A percentile compares a stretch with the other conserved stretches of the same genome.
phyloP scores from a whole-genome alignment of 2,888 invertebrate species.

The Anarsia innoxiella region DNA sequence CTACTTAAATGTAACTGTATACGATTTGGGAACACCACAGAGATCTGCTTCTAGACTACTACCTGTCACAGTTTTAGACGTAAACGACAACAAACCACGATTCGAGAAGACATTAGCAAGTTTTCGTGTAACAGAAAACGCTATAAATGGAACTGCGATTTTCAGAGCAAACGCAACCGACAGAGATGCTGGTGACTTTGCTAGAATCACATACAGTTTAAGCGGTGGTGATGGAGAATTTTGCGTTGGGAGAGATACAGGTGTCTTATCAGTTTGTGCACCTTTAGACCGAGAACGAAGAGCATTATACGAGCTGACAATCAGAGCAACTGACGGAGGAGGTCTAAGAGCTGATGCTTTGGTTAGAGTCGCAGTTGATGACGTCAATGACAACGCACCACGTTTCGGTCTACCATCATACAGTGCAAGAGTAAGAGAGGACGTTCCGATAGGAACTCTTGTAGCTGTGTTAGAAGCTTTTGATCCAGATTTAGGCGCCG shows the following conservation, averaged over 20 bases:
- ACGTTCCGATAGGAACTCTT: conserved; percentile 90
- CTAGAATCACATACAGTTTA: conserved; percentile 82
- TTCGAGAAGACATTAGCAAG: conserved; percentile 88
- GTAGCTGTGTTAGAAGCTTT: conserved; percentile 87
- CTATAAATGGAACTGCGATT: conserved; percentile 88
- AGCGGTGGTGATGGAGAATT: conserved; percentile 87
- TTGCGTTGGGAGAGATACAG: conserved; percentile 83
- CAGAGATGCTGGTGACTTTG: conserved; percentile 88
- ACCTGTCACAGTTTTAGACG: conserved; percentile 87
- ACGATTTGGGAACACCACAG: conserved; percentile 88
- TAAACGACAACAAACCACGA: conserved; percentile 93
- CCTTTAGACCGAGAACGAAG: conserved; percentile 90
- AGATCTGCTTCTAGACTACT: conserved; percentile 85
- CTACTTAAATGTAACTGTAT: conserved; percentile 89
- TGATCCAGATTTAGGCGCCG: conserved; percentile 90
- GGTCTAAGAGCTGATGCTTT: conserved; percentile 87
- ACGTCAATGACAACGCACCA: conserved; percentile 93
- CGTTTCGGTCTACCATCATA: conserved; percentile 85
- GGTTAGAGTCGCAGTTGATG: conserved; percentile 87
- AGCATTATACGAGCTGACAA: conserved; percentile 84
- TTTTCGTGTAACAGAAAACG: conserved; percentile 90
- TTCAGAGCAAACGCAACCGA: conserved; percentile 90
- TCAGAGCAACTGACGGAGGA: conserved; percentile 87
- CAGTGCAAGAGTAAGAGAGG: conserved; percentile 90
- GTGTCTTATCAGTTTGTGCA: conserved; percentile 84